These are phyloP conservation scores for Nylanderia fulva DNA, from an alignment of 1,140 invertebrate species.

Conservation along the genomic window DNA sequence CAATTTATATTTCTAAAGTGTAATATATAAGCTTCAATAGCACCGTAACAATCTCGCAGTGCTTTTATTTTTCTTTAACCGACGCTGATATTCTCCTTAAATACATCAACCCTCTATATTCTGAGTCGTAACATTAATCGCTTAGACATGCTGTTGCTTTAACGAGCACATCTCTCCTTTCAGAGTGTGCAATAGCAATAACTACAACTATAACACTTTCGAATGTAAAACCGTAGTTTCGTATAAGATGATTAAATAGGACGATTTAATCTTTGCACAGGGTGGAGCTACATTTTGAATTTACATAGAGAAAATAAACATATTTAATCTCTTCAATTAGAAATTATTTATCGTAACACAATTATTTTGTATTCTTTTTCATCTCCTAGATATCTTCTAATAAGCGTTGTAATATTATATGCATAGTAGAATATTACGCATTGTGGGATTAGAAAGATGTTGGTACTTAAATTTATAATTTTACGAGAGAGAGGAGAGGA, in stretches of 20 bases:
- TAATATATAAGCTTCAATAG: background rate
- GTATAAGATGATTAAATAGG: background rate
- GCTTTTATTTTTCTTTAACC: conserved; percentile 12
- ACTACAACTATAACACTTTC: background rate
- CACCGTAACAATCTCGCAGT: background rate
- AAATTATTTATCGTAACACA: too few species aligned
- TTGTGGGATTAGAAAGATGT: background rate
- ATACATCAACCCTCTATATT: background rate
- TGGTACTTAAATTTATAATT: background rate
- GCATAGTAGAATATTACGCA: too few species aligned
- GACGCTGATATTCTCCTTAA: background rate
- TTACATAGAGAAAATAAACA: background rate
- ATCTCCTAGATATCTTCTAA: conserved; percentile 5
- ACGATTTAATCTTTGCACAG: conserved; percentile 9
- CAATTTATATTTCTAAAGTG: background rate
- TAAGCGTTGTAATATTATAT: background rate
- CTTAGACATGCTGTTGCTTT: conserved; percentile 11
- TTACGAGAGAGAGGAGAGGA: background rate
- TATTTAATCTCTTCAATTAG: conserved; percentile 9
- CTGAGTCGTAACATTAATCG: conserved; percentile 57
- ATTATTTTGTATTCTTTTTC: background rate
- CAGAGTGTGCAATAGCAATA: conserved; percentile 26
- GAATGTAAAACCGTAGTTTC: conserved; percentile 27
- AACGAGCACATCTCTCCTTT: conserved; percentile 43
- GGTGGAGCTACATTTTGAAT: background rate